Conservation (phyloP, 37 sponge, comb jelly and placozoan genomes). For the Beroe ovata region DNA sequence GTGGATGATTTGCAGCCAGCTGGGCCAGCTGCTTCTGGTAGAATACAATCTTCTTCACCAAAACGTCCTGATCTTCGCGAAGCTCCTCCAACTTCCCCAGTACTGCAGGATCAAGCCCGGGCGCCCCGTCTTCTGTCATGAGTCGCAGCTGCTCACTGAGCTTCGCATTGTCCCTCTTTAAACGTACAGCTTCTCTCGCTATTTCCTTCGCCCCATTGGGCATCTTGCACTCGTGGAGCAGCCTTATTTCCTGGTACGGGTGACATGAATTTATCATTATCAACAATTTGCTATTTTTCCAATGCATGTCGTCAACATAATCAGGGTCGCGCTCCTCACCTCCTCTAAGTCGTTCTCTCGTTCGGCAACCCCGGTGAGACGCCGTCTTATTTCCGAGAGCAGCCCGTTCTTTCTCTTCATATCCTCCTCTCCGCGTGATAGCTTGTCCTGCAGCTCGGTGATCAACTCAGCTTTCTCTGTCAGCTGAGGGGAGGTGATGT, state of each 20-base stretch:
- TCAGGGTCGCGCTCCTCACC: too few relatives aligned
- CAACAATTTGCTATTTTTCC: too few relatives aligned
- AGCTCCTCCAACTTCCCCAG: slow-evolving; percentile 23
- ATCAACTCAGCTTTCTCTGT: not conserved
- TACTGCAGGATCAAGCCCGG: slow-evolving; percentile 7
- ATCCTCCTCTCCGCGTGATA: not conserved
- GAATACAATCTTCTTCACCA: slow-evolving; percentile 13
- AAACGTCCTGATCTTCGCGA: not conserved
- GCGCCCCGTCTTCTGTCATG: not conserved
- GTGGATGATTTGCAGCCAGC: not conserved
- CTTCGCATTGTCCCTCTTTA: slow-evolving; percentile 2
- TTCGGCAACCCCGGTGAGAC: slow-evolving; percentile 38
- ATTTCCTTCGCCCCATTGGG: slow-evolving; percentile 59
- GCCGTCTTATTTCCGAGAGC: slow-evolving; percentile 41
- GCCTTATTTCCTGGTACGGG: slow-evolving; percentile 38
- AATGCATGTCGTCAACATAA: too few relatives aligned
- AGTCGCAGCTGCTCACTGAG: slow-evolving; percentile 5
- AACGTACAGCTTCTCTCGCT: slow-evolving; percentile 30
- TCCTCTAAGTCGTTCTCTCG: slow-evolving; percentile 37
- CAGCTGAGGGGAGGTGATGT: slow-evolving; percentile 13
- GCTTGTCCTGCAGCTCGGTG: not conserved
- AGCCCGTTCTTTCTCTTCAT: not conserved
- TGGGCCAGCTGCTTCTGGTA: slow-evolving; percentile 31
- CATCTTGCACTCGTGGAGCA: slow-evolving; percentile 65
- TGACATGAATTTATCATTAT: too few relatives aligned